Base-by-base conservation (phyloP, 2,797 vertebrate genomes). In the Danio kyathit region DNA sequence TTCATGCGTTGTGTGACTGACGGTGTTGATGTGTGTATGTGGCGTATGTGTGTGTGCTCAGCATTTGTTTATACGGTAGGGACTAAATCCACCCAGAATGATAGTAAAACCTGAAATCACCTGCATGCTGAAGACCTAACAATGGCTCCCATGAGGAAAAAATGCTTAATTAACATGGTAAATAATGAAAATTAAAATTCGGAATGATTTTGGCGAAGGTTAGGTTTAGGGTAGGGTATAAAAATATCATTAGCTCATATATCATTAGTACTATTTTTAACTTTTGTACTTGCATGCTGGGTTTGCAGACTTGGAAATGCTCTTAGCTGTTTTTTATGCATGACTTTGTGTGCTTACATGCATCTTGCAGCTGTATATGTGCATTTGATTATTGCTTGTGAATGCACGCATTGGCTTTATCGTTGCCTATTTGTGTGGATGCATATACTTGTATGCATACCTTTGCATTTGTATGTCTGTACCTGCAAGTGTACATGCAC, bases 31-130 rank as follows among this genome's bases (percentile, higher is more conserved):
- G 21, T 63, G 77, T 61, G 66, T 51, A 0, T 38, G 10, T 59
- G 49, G 6, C 7, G 54, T 40, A 14, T 13, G 19, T 40, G 13
- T 14, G 11, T 61, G 56, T 29, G 51, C 4, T 71, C 51, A 71
- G 69, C 69, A 64, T 71, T 13, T 71, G 69, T 54, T 71, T 56
- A 56, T 71, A 71, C 41, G 19, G 51, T 17, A 54, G 69, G 67
- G 67, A 71, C 51, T 7, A 19, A 71, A 56, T 71, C 16, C 54
- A 38, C 29, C 67, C 67, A 71, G 38, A 71, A 71, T 71, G 69
- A 71, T 43, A 71, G 38, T 71, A 71, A 71, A 71, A 71, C 38
- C n/a, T 56, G 51, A 56, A 71, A 56, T 43, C 51, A 14, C 51
- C 52, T 43, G n/a, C 69, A 56, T 56, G 12, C 51, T 19, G 38